Conservation (phyloP, 2,888 invertebrate species). For the Hetaerina titia region DNA sequence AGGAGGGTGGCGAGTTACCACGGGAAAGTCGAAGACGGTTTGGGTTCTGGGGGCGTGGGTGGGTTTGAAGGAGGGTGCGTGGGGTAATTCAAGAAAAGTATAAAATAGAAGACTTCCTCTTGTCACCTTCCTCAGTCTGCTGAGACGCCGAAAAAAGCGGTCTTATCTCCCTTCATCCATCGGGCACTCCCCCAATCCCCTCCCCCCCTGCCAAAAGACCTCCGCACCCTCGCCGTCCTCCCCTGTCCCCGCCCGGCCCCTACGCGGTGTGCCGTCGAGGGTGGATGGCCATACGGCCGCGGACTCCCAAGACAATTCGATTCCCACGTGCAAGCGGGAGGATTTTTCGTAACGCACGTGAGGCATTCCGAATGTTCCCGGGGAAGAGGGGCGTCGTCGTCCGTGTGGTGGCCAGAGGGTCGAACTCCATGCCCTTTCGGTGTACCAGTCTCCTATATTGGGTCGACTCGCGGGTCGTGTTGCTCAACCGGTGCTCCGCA, state of each 20-base stretch:
- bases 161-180: constrained; percentile 20
- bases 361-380: too few relatives aligned
- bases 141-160: not conserved
- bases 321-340: not conserved
- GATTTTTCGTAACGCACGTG: too few relatives aligned
- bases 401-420: too few relatives aligned
- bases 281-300: too few relatives aligned
- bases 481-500: too few relatives aligned
- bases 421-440: too few relatives aligned
- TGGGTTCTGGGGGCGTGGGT: too few relatives aligned
- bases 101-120: constrained; percentile 22
- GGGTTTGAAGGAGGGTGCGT: too few relatives aligned
- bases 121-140: not conserved
- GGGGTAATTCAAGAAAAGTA: not conserved
- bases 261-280: not conserved
- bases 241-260: too few relatives aligned
- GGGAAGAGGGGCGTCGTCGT: too few relatives aligned
- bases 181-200: not conserved
- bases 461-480: too few relatives aligned
- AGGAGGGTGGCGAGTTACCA: not conserved
- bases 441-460: too few relatives aligned
- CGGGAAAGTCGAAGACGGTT: not conserved
- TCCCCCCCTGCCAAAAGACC: not conserved
- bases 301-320: not conserved
- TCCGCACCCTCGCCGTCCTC: not conserved